Percentiles rank a stretch among this genome's conserved stretches.
phyloP scores from a whole-genome alignment of 2,888 invertebrate species.

The Melieria picta region DNA sequence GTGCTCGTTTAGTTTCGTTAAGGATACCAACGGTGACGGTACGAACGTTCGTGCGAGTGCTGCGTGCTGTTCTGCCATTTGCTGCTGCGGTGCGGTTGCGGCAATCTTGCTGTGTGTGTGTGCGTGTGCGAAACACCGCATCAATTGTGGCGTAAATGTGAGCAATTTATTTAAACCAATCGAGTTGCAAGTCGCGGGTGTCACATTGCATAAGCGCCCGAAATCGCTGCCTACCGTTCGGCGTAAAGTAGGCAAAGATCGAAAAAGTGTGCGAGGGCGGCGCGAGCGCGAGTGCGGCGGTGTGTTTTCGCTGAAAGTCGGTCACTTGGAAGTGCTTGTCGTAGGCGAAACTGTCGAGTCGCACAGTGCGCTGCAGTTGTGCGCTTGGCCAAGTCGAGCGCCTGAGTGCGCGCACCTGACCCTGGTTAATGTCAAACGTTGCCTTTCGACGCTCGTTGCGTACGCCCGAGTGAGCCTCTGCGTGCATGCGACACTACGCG shows the following conservation, averaged over 20 bases:
- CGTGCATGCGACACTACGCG: neutral
- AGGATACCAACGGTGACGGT: constrained; percentile 49
- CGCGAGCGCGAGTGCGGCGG: too few relatives aligned
- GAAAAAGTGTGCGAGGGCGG: neutral
- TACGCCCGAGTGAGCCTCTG: neutral
- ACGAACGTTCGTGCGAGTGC: neutral
- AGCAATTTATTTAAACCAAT: too few relatives aligned
- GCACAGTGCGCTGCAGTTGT: neutral
- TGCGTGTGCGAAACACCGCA: too few relatives aligned
- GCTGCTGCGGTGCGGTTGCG: too few relatives aligned
- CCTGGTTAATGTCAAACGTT: constrained; percentile 35
- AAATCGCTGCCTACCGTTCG: neutral
- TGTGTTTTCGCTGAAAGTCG: constrained; percentile 25
- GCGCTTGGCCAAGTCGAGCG: neutral
- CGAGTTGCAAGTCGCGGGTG: too few relatives aligned
- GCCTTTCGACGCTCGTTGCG: neutral
- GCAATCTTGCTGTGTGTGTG: too few relatives aligned
- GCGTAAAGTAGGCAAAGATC: neutral
- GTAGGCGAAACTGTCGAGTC: neutral
- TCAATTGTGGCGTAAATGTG: too few relatives aligned
- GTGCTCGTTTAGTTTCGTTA: constrained; percentile 51
- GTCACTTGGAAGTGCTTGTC: constrained; percentile 28
- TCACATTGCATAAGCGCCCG: too few relatives aligned
- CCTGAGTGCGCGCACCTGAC: constrained; percentile 28
- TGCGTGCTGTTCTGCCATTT: too few relatives aligned